A percentile compares a stretch with the other conserved stretches of the same genome.
Conservation (phyloP, 2,888 invertebrate species). For the Cephus nigrinus region DNA sequence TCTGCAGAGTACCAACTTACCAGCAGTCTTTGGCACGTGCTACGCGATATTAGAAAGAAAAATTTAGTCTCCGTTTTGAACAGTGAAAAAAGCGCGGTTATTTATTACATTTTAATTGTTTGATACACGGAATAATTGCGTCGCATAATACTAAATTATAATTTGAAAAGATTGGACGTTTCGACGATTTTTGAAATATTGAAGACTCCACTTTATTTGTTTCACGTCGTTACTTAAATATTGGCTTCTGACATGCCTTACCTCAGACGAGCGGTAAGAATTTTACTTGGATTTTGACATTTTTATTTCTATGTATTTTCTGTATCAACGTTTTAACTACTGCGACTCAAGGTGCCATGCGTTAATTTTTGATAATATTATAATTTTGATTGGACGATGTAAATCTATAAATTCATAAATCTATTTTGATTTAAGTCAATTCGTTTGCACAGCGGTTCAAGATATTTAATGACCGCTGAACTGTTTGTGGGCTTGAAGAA, state of each 20-base stretch:
- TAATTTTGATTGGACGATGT: neutral
- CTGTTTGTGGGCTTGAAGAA: neutral
- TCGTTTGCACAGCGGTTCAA: neutral
- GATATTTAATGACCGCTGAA: neutral
- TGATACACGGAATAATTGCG: neutral
- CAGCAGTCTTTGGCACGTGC: conserved; percentile 46
- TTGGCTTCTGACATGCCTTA: conserved; percentile 35
- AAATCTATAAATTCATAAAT: neutral
- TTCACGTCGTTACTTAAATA: neutral
- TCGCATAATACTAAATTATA: neutral
- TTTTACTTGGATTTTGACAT: neutral
- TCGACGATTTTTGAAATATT: neutral
- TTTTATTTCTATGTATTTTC: neutral
- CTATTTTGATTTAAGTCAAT: neutral
- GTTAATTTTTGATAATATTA: neutral
- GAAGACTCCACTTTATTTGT: neutral
- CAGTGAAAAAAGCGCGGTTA: neutral
- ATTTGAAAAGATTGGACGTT: neutral
- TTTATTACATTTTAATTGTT: neutral
- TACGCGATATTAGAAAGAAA: conserved; percentile 9
- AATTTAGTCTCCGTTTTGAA: neutral
- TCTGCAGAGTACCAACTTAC: conserved; percentile 48
- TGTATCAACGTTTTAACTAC: neutral
- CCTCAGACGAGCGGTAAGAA: conserved; percentile 41
- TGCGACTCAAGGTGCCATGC: neutral